Evolutionary conservation across 2,113 vertebrate species (phyloP).

Genomic region (Notiomystis cincta): DNA sequence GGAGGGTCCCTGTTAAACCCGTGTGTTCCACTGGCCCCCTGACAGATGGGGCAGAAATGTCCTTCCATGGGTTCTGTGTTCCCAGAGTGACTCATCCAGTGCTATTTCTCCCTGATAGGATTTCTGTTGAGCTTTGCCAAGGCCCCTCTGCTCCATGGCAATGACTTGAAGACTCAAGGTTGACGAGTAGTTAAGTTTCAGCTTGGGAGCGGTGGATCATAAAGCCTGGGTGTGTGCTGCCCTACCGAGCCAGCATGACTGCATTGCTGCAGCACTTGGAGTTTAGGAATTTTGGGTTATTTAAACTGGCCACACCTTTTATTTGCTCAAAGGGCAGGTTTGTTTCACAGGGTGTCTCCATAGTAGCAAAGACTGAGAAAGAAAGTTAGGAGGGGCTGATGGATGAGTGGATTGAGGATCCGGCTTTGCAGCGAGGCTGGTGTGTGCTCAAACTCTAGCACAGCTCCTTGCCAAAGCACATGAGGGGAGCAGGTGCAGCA

Average conservation of each 20-base stretch:
- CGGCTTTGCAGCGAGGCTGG: not conserved
- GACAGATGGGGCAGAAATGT: not conserved
- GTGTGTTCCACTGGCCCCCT: accelerated
- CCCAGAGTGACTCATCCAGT: not conserved
- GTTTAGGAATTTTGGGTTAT: conserved; percentile 29
- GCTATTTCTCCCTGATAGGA: not conserved
- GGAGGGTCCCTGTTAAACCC: not conserved
- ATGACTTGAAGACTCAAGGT: not conserved
- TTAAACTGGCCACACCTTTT: conserved; percentile 60
- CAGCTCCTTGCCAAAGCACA: not conserved
- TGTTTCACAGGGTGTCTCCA: conserved; percentile 56
- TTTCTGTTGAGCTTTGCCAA: not conserved
- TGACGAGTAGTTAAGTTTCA: not conserved
- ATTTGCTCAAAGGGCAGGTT: conserved; percentile 57
- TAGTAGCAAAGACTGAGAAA: conserved; percentile 14
- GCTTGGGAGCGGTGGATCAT: not conserved
- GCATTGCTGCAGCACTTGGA: conserved; percentile 37
- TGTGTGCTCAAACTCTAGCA: not conserved
- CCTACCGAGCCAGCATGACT: conserved; percentile 43
- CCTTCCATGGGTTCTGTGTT: not conserved
- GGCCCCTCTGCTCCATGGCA: not conserved
- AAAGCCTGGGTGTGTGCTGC: conserved; percentile 30
- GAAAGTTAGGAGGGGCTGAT: not conserved
- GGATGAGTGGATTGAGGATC: not conserved
- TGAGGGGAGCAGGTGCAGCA: accelerated